Base-by-base conservation (phyloP, 2,888 invertebrate genomes). In the Polydrusus tereticollis region DNA sequence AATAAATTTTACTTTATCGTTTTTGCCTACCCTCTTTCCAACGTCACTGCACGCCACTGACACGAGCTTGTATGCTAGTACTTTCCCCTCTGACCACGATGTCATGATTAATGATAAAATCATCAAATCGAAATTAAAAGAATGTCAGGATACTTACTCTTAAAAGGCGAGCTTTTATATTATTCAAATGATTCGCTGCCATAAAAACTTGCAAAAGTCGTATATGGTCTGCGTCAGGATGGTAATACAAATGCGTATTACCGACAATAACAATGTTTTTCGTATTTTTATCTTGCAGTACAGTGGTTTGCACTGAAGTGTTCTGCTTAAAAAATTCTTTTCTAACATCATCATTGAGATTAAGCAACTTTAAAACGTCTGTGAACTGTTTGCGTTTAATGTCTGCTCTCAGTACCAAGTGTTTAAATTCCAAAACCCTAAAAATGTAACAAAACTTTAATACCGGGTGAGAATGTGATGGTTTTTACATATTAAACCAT, bases 231-330 rank as follows among this genome's bases (percentile, higher is more conserved):
- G 97, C 94, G 83, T 93, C 91, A 0, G 97, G 96, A 83, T 95
- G 95, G 81, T 96, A 98, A 86, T 95, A 98, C 50, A 98, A 88
- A 87, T 98, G 98, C 0, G 96, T 97, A 82, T 96, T 97, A 12
- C 92, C 96, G 21, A 85, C 80, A 41, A 94, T 81, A 29, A 94
- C 77, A 65, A 63, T 85, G 83, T 86, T 84, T 1, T 86, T 85
- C 69, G 88, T 88, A 12, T 89, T 89, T 72, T 86, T 83, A 0
- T 89, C 88, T 78, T 88, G 86, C n/a, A 94, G 83, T 62, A 89
- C 82, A 1, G 75, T 69, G 12, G 88, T 89, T 85, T 92, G 91
- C 21, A 91, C 83, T 2, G 90, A 90, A 4, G 93, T 93, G 21
- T 90, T 88, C 76, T 92, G 88, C 64, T 88, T 87, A 59, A 89